These are phyloP conservation scores for Phanerotoma sp. DNA, from an alignment of 2,888 invertebrate species.

Conservation along the genomic window DNA sequence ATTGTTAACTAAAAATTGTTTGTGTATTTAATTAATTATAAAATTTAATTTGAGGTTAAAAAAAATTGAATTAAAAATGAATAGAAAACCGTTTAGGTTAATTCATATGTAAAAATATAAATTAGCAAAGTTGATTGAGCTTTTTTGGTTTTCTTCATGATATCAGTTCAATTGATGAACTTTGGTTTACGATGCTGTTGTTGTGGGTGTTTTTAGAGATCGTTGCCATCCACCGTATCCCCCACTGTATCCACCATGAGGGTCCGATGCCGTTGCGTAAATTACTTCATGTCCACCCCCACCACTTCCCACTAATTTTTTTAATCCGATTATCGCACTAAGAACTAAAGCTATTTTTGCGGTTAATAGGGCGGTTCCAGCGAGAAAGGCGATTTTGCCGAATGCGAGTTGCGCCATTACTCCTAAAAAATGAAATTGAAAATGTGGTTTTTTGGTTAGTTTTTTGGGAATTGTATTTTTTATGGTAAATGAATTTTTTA, in stretches of 20 bases:
- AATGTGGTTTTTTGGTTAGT: not conserved
- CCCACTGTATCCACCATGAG: slow-evolving; percentile 52
- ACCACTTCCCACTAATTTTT: slow-evolving; percentile 62
- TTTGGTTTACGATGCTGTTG: slow-evolving; percentile 27
- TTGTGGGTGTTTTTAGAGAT: slow-evolving; percentile 48
- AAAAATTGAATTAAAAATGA: slow-evolving; percentile 16
- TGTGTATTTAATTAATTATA: too few species aligned
- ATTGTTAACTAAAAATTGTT: not conserved
- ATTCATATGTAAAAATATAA: slow-evolving; percentile 27
- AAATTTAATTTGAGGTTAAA: too few species aligned
- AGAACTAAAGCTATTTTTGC: slow-evolving; percentile 68
- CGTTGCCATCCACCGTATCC: slow-evolving; percentile 54
- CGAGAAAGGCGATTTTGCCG: slow-evolving; percentile 68
- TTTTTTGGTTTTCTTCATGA: slow-evolving; percentile 1
- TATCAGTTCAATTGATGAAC: not conserved
- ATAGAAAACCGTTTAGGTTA: slow-evolving; percentile 26
- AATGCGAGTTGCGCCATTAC: slow-evolving; percentile 69
- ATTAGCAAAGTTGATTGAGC: slow-evolving; percentile 3
- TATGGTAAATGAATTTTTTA: too few species aligned
- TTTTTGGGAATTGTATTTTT: too few species aligned
- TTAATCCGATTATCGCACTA: slow-evolving; percentile 66
- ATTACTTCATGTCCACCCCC: slow-evolving; percentile 62
- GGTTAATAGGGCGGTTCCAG: slow-evolving; percentile 68
- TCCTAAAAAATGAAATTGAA: slow-evolving; percentile 42
- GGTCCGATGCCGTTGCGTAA: slow-evolving; percentile 59